These are phyloP conservation scores for Callospermophilus lateralis DNA, from an alignment of 2,113 vertebrate species.

Conservation along the genomic window DNA sequence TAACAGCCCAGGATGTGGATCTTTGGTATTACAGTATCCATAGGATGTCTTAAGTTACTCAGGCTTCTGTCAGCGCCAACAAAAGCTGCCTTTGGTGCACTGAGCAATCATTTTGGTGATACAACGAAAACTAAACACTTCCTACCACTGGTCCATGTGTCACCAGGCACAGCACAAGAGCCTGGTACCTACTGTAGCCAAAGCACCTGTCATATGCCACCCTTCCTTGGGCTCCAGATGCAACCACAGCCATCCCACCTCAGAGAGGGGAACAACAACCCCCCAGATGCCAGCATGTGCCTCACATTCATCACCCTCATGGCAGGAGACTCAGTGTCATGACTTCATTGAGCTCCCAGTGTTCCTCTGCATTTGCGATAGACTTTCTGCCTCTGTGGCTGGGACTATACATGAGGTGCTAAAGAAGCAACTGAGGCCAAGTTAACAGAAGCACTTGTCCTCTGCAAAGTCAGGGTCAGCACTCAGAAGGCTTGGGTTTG, in stretches of 20 bases:
- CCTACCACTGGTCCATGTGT: neutral
- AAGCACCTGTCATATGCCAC: too few species aligned
- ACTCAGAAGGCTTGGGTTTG: too few species aligned
- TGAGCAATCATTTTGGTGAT: neutral
- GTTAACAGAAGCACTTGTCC: neutral
- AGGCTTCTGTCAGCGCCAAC: neutral
- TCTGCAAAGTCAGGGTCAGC: neutral
- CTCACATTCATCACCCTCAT: too few species aligned
- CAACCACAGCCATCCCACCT: neutral
- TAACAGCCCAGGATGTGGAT: neutral
- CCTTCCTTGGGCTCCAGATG: neutral
- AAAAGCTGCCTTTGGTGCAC: neutral
- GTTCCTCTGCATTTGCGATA: neutral
- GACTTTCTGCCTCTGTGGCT: neutral
- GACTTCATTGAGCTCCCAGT: neutral
- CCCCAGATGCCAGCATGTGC: neutral
- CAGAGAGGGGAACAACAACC: too few species aligned
- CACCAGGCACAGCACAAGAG: neutral
- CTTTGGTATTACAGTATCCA: neutral
- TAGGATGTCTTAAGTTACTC: neutral
- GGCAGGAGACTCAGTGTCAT: neutral
- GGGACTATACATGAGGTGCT: fast-evolving
- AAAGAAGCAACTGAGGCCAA: neutral
- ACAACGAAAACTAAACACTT: neutral
- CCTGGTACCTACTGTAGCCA: neutral